Evolutionary conservation across 2,797 vertebrate genomes (phyloP).

Genomic region (Dipus sagitta): DNA sequence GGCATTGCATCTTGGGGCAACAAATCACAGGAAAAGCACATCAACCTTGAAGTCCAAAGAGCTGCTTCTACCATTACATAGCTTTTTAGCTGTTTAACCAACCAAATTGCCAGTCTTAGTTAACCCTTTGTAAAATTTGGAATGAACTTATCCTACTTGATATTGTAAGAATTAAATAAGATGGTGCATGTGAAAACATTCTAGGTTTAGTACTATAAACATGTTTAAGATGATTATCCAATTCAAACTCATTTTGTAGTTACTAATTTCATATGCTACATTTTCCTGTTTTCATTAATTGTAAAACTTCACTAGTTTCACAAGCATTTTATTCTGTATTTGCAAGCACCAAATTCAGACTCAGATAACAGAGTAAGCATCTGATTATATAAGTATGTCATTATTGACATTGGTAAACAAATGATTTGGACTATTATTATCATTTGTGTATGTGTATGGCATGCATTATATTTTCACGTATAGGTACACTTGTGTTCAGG

Average conservation of each 20-base stretch:
- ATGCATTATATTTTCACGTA: too few species aligned
- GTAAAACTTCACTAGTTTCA: slow-evolving; percentile 8
- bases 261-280: slow-evolving; percentile 28
- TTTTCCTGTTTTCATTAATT: slow-evolving; percentile 56
- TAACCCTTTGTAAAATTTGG: slow-evolving; percentile 51
- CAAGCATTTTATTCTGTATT: slow-evolving; percentile 21
- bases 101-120: slow-evolving; percentile 42
- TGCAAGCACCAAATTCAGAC: slow-evolving; percentile 36
- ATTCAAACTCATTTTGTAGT: slow-evolving; percentile 37
- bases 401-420: slow-evolving; percentile 39
- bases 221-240: slow-evolving; percentile 18
- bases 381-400: slow-evolving; percentile 27
- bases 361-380: background rate
- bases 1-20: background rate
- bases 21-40: slow-evolving; percentile 6
- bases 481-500: too few species aligned
- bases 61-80: slow-evolving; percentile 30
- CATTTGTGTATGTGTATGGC: background rate
- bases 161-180: slow-evolving; percentile 41
- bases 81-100: slow-evolving; percentile 46
- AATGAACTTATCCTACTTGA: slow-evolving; percentile 28
- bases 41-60: slow-evolving; percentile 14
- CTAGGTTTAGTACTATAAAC: background rate
- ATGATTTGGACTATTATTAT: slow-evolving; percentile 12
- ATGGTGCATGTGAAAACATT: background rate